A percentile compares a stretch with the other conserved stretches of the same genome.
Conservation (phyloP, 1,140 invertebrate species). For the Spodoptera litura region DNA sequence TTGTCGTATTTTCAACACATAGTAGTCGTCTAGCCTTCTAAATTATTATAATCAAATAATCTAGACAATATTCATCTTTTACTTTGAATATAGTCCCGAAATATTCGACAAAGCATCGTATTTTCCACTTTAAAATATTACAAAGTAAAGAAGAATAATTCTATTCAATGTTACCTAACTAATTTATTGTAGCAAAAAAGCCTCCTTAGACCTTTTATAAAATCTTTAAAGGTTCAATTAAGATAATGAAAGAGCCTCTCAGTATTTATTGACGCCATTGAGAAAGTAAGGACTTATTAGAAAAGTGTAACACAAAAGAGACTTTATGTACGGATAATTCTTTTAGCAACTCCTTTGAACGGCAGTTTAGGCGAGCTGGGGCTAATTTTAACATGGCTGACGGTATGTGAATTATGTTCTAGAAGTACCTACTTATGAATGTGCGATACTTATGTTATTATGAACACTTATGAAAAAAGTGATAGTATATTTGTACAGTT, state of each 20-base stretch:
- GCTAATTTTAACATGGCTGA: too few relatives aligned
- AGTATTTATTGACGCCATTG: slow-evolving; percentile 11
- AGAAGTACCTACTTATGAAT: too few relatives aligned
- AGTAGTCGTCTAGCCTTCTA: too few relatives aligned
- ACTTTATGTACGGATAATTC: background rate
- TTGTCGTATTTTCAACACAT: too few relatives aligned
- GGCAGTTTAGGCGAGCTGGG: background rate
- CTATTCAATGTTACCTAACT: slow-evolving; percentile 11
- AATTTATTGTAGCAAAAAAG: slow-evolving; percentile 2
- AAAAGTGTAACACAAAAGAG: slow-evolving; percentile 22
- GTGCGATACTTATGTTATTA: too few relatives aligned
- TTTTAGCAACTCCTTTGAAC: slow-evolving; percentile 2
- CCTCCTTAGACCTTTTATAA: slow-evolving; percentile 1
- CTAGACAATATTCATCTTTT: too few relatives aligned
- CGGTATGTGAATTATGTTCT: too few relatives aligned
- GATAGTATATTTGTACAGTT: too few relatives aligned
- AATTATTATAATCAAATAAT: too few relatives aligned
- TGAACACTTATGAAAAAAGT: too few relatives aligned
- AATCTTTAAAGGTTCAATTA: slow-evolving; percentile 19
- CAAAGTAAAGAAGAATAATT: background rate
- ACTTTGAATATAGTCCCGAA: too few relatives aligned
- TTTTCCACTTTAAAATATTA: background rate
- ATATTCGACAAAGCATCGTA: background rate
- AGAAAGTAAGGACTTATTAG: slow-evolving; percentile 23
- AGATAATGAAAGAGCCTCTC: slow-evolving; percentile 13